Conservation (phyloP, 2,888 invertebrate genomes). For the Eulithis prunata region DNA sequence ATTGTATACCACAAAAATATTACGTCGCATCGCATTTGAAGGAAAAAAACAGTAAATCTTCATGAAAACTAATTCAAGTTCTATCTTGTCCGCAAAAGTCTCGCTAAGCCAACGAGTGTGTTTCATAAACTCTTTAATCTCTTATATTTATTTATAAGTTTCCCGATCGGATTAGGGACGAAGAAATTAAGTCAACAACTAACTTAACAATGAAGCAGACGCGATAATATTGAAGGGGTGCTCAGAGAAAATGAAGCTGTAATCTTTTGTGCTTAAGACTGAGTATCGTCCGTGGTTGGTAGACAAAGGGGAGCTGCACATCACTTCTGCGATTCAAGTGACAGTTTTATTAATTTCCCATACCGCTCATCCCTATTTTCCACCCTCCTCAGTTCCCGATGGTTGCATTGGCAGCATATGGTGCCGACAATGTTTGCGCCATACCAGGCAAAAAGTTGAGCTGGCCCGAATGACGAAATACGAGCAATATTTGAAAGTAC, state of each 20-base stretch:
- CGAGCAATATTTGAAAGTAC: conserved; percentile 1
- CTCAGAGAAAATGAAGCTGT: conserved; percentile 53
- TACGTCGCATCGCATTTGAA: too few relatives aligned
- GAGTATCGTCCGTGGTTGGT: conserved; percentile 53
- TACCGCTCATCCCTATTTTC: conserved; percentile 76
- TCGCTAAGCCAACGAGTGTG: conserved; percentile 28
- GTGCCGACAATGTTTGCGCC: conserved; percentile 60
- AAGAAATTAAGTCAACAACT: conserved; percentile 78
- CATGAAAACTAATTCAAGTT: conserved; percentile 8
- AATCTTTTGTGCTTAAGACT: conserved; percentile 52
- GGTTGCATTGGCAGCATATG: conserved; percentile 74
- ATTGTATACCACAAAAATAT: too few relatives aligned
- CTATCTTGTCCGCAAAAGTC: conserved; percentile 14
- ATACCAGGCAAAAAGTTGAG: conserved; percentile 40
- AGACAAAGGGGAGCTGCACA: conserved; percentile 69
- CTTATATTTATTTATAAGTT: conserved; percentile 72
- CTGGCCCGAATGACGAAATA: conserved; percentile 17
- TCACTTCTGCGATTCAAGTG: conserved; percentile 86
- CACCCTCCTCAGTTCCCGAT: conserved; percentile 76
- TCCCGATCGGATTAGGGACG: conserved; percentile 66
- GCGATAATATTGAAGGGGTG: conserved; percentile 53
- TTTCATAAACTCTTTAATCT: conserved; percentile 35
- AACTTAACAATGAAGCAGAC: conserved; percentile 69
- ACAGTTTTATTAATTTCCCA: conserved; percentile 91
- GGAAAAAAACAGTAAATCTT: conserved; percentile 1